Evolutionary conservation across 2,113 vertebrate genomes (phyloP).

Genomic region (Podarcis cretensis): DNA sequence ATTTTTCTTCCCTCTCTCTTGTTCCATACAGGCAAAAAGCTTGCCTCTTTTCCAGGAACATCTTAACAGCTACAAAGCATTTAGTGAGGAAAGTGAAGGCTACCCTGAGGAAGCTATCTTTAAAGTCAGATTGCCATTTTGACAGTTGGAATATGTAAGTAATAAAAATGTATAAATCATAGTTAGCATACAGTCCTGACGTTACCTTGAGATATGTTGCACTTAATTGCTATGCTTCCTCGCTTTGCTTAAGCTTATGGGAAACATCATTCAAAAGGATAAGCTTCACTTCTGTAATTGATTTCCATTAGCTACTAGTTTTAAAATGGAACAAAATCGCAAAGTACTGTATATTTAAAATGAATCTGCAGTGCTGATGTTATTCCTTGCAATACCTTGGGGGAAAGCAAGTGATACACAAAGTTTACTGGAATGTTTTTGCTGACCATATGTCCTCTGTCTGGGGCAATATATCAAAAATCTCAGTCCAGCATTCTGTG

Average conservation of each 20-base stretch:
- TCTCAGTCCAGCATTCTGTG: background rate
- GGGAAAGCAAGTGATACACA: background rate
- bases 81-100: background rate
- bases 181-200: background rate
- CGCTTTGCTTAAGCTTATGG: background rate
- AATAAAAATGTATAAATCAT: slow-evolving; percentile 3
- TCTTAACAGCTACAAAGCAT: background rate
- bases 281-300: slow-evolving; percentile 6
- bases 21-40: background rate
- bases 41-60: background rate
- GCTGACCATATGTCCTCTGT: background rate
- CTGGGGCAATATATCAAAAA: background rate
- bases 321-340: background rate
- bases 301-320: background rate
- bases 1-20: background rate
- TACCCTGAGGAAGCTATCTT: slow-evolving; percentile 10
- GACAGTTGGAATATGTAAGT: slow-evolving; percentile 6
- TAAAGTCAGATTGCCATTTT: slow-evolving; percentile 20
- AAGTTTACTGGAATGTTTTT: background rate
- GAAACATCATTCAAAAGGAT: background rate
- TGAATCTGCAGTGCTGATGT: background rate
- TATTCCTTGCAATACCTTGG: background rate
- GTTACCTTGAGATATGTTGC: background rate
- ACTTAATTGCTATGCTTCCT: background rate
- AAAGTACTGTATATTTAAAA: background rate